These are phyloP conservation scores for Acanthosepion lycidas DNA, from an alignment of 2,888 invertebrate genomes.

Conservation along the genomic window DNA sequence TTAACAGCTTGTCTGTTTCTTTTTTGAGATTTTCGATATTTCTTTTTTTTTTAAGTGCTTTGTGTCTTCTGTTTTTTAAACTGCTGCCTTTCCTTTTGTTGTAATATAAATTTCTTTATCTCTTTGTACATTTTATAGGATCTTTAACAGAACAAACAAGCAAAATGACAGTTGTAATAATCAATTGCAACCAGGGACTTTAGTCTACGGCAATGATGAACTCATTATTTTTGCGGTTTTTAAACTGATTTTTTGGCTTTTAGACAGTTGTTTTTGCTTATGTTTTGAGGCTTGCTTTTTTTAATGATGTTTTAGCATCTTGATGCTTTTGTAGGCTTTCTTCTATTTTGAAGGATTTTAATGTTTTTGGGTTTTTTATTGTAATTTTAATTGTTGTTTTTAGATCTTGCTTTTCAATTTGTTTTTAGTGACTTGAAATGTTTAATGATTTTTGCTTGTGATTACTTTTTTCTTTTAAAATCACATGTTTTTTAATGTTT, in stretches of 20 bases:
- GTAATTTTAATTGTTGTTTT: not conserved
- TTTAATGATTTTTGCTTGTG: not conserved
- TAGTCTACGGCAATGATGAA: not conserved
- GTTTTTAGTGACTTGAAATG: not conserved
- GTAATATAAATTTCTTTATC: not conserved
- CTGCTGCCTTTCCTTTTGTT: not conserved
- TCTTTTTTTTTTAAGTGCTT: not conserved
- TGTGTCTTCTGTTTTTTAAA: not conserved
- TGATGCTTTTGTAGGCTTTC: not conserved
- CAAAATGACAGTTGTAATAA: not conserved
- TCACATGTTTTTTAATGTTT: not conserved
- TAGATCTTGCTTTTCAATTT: not conserved
- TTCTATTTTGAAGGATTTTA: not conserved
- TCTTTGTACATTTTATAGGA: not conserved
- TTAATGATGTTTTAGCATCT: not conserved
- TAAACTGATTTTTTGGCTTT: not conserved
- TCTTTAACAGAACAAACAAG: conserved; percentile 6
- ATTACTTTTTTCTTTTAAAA: not conserved
- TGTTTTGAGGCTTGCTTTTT: not conserved
- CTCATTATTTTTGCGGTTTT: not conserved
- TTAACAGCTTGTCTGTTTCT: not conserved
- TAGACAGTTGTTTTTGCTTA: not conserved
- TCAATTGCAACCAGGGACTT: conserved; percentile 14
- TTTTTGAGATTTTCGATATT: not conserved
- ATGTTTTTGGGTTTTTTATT: not conserved